Conservation (phyloP, 2,113 vertebrate species). For the Epinephelus fuscoguttatus region DNA sequence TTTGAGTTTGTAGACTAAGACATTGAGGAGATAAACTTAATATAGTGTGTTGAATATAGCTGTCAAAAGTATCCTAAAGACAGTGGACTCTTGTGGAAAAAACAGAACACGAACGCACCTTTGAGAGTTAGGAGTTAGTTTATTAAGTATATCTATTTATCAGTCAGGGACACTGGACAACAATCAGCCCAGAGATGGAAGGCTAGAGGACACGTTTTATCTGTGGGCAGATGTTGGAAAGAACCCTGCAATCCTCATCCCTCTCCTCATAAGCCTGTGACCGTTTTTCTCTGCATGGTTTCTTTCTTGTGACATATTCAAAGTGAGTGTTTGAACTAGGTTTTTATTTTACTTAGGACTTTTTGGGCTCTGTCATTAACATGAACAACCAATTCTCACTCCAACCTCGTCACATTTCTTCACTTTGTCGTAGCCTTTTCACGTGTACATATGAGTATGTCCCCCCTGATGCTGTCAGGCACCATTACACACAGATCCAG, state of each 20-base stretch:
- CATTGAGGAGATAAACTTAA: not conserved
- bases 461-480: no score
- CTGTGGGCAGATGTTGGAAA: not conserved
- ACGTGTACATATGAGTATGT: no score
- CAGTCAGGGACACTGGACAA: not conserved
- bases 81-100: not conserved
- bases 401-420: no score
- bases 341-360: no score
- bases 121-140: not conserved
- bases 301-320: no score
- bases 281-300: not conserved
- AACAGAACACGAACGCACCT: not conserved
- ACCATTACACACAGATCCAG: no score
- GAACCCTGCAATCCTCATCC: no score
- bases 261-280: not conserved
- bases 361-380: no score
- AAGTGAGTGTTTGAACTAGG: no score
- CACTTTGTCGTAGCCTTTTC: no score
- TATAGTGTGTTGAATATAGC: not conserved
- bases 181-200: not conserved
- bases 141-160: not conserved
- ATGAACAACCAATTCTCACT: no score
- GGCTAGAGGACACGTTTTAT: not conserved
- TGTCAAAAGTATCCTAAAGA: not conserved
- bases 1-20: not conserved